phyloP scores from a whole-genome alignment of 2,113 vertebrate species.

The Oncorhynchus tshawytscha region DNA sequence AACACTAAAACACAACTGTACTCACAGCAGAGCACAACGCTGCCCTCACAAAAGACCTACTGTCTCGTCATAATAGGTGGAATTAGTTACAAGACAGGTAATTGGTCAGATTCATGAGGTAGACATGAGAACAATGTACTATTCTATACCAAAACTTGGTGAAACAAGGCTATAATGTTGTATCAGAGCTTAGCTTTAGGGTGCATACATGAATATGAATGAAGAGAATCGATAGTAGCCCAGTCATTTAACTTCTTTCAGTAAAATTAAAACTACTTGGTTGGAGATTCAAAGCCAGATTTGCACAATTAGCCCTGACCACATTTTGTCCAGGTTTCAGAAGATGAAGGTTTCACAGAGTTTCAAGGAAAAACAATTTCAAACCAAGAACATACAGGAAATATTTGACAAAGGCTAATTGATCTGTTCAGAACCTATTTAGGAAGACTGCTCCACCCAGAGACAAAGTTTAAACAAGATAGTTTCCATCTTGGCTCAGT shows the following conservation, averaged over 20 bases:
- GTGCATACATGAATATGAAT: background rate
- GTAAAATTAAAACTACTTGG: background rate
- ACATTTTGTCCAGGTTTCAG: background rate
- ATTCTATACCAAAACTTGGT: background rate
- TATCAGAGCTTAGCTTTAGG: background rate
- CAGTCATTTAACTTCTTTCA: background rate
- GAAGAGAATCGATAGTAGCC: background rate
- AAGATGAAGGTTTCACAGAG: background rate
- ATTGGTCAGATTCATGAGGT: background rate
- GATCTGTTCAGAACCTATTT: background rate
- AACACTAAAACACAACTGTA: slow-evolving; percentile 1
- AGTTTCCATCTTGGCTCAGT: background rate
- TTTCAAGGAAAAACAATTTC: background rate
- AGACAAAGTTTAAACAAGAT: background rate
- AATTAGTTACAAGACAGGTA: background rate
- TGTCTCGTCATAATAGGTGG: background rate
- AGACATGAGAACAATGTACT: background rate
- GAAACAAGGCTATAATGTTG: background rate
- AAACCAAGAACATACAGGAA: background rate
- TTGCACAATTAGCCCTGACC: background rate
- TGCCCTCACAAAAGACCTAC: background rate
- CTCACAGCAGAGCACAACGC: background rate
- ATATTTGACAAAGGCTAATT: background rate
- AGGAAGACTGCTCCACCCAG: background rate
- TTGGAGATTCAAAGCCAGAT: background rate